Evolutionary conservation across 2,797 vertebrate genomes (phyloP).

Genomic region (Dromococcyx pavoninus): DNA sequence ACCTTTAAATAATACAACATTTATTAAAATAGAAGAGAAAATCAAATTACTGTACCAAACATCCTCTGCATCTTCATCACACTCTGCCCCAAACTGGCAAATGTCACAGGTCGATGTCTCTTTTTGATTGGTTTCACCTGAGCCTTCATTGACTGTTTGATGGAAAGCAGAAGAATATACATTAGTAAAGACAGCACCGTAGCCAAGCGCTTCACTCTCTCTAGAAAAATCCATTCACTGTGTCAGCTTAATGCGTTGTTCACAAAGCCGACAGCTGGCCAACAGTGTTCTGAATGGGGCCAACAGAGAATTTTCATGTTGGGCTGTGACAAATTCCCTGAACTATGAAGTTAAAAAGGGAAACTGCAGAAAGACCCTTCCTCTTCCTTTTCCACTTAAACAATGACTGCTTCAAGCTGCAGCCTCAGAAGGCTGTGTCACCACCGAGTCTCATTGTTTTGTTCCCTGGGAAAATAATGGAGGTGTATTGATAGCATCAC

Average conservation of each 20-base stretch:
- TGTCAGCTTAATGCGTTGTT: fast-evolving
- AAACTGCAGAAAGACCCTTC: background rate
- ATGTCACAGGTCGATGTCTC: conserved; percentile 98
- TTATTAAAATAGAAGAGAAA: conserved; percentile 42
- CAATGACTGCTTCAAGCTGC: background rate
- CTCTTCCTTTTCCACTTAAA: background rate
- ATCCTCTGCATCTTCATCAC: conserved; percentile 97
- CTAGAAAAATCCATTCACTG: background rate
- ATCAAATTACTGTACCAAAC: conserved; percentile 86
- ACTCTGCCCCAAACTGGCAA: conserved; percentile 98
- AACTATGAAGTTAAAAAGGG: background rate
- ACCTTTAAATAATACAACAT: conserved; percentile 43
- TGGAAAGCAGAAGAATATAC: conserved; percentile 40
- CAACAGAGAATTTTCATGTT: background rate
- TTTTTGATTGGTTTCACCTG: conserved; percentile 93
- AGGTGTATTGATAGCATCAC: background rate
- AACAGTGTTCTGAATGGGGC: fast-evolving
- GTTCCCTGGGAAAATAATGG: background rate
- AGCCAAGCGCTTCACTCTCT: conserved; percentile 1
- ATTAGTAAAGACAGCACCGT: conserved; percentile 35
- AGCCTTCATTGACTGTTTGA: conserved; percentile 90
- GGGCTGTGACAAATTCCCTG: background rate
- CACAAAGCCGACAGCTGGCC: background rate
- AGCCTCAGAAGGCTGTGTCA: background rate
- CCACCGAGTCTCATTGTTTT: background rate